Evolutionary conservation across 2,113 vertebrate species (phyloP), one percentile per base, ranked within the genome.

Genomic region (Acanthisitta chloris): DNA sequence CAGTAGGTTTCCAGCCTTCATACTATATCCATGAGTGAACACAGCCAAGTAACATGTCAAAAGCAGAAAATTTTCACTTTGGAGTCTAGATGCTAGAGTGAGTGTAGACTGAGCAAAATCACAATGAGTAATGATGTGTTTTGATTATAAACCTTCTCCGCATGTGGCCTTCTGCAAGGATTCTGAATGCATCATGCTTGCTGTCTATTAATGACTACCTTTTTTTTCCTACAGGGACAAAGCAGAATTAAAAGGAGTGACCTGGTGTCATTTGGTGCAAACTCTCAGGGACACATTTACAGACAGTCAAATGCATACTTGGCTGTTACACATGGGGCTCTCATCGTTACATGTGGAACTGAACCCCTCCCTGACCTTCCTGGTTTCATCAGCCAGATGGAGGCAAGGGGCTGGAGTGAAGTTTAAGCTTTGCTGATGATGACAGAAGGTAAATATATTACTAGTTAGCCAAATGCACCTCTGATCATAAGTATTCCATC

Each of bases 91-190:
- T 95, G 72, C 83, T 94, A 81, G 43, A 91, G 36, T 24, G 40
- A 88, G 71, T 31, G 33, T 40, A 55, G 49, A 52, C 43, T 89
- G 52, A 96, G 71, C 45, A 87, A 94, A 95, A 89, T 65, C 45
- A 1, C 83, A 69, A 43, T 91, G 89, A 94, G 61, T 92, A 92
- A 97, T 79, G 91, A 91, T 36, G 65, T 86, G 80, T 91, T 95
- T 74, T 86, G 89, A 89, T 95, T 92, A 91, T 79, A 92, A 92
- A 72, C 82, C n/a, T 79, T 88, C 87, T 81, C 76, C 86, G 81
- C 65, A 91, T 92, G 88, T 83, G 65, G 88, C 36, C 67, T 81
- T 78, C 84, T 95, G 77, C 77, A 96, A 64, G 64, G 48, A 92
- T 65, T 78, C 48, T 59, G 36, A 76, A 76, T 33, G 31, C 19